These are phyloP conservation scores for Suncus etruscus DNA, from an alignment of 2,113 vertebrate species.

Conservation along the genomic window DNA sequence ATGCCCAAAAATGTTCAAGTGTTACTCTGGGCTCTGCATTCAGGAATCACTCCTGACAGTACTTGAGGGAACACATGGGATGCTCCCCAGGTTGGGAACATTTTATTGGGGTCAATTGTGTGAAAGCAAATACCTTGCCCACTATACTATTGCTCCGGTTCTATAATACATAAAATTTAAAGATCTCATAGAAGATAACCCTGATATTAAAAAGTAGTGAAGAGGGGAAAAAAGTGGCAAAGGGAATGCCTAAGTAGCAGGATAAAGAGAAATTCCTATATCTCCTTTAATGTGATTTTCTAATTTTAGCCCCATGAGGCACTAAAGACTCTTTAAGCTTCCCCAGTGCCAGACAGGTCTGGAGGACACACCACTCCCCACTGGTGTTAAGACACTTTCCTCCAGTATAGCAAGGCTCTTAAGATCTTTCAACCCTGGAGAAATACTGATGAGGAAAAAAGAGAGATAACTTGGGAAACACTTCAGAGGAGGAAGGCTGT, in stretches of 20 bases:
- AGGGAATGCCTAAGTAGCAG: not conserved
- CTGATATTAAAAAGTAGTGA: not conserved
- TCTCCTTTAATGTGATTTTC: slow-evolving; percentile 5
- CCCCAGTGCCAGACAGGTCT: not conserved
- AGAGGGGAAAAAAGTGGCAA: not conserved
- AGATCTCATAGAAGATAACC: not conserved
- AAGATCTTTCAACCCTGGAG: not conserved
- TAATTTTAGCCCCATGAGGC: not conserved
- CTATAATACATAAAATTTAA: slow-evolving; percentile 7
- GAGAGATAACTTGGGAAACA: slow-evolving; percentile 7
- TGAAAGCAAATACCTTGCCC: too few relatives aligned
- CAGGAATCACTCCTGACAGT: too few relatives aligned
- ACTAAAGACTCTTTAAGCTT: not conserved
- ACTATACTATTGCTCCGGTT: too few relatives aligned
- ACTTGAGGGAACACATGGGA: too few relatives aligned
- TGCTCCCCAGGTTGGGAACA: too few relatives aligned
- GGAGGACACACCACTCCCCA: not conserved
- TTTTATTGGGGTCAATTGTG: too few relatives aligned
- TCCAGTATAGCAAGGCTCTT: not conserved
- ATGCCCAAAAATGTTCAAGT: too few relatives aligned
- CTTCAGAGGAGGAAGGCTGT: not conserved
- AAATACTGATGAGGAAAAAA: not conserved
- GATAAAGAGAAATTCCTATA: not conserved
- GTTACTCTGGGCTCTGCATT: too few relatives aligned
- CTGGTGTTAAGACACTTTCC: not conserved